Conservation (phyloP, 2,888 invertebrate genomes). For the Eurytoma adleriae region DNA sequence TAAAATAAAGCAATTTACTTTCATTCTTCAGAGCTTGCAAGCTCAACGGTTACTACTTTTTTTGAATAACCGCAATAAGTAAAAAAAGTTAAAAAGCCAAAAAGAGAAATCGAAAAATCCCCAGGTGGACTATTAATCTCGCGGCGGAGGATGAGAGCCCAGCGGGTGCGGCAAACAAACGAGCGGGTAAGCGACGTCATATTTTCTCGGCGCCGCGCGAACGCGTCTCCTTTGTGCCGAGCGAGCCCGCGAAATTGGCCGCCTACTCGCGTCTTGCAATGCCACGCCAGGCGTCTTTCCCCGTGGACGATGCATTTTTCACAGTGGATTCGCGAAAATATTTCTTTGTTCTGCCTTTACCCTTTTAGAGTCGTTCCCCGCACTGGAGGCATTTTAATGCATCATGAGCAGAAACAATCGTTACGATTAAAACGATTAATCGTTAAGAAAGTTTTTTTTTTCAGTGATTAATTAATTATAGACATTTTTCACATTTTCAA, state of each 20-base stretch:
- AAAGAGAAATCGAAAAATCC: background rate
- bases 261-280: constrained; percentile 21
- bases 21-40: too few relatives aligned
- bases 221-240: constrained; percentile 13
- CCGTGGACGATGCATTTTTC: too few relatives aligned
- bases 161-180: constrained; percentile 43
- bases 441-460: background rate
- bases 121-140: constrained; percentile 48
- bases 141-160: constrained; percentile 4
- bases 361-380: too few relatives aligned
- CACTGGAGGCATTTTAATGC: background rate
- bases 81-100: constrained; percentile 5
- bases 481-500: too few relatives aligned
- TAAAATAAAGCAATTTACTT: too few relatives aligned
- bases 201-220: constrained; percentile 29
- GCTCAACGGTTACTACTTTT: too few relatives aligned
- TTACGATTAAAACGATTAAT: background rate
- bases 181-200: constrained; percentile 52
- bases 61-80: background rate
- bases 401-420: background rate
- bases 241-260: constrained; percentile 19
- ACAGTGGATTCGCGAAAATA: too few relatives aligned
- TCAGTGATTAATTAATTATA: background rate
- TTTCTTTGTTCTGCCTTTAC: too few relatives aligned
- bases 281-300: constrained; percentile 25